These are phyloP conservation scores for Tryphoninae sp. DNA, from an alignment of 2,888 invertebrate genomes.

Conservation along the genomic window DNA sequence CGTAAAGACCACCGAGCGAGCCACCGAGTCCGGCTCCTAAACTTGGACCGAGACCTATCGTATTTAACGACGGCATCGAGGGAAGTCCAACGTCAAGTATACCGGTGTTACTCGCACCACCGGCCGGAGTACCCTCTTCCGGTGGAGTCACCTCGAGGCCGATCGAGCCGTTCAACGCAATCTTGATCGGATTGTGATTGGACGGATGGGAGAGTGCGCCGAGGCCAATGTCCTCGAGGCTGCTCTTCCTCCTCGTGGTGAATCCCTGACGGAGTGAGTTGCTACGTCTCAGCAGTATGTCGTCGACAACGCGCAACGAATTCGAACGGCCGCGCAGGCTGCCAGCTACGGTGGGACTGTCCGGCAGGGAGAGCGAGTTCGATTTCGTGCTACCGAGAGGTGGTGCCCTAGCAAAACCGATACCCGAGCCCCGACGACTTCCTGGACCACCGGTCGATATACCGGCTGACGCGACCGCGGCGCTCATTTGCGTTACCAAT, in stretches of 20 bases:
- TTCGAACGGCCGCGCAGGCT: slow-evolving; percentile 92
- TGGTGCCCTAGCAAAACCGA: slow-evolving; percentile 88
- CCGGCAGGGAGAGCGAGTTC: slow-evolving; percentile 93
- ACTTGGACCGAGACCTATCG: slow-evolving; percentile 65
- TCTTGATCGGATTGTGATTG: slow-evolving; percentile 91
- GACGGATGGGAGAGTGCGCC: slow-evolving; percentile 85
- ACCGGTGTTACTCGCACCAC: slow-evolving; percentile 83
- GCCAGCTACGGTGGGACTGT: slow-evolving; percentile 92
- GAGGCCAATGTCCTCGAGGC: slow-evolving; percentile 92
- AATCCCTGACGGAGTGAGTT: slow-evolving; percentile 93
- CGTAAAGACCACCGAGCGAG: slow-evolving; percentile 82
- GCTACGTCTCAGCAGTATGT: slow-evolving; percentile 90
- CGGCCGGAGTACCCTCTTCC: slow-evolving; percentile 83
- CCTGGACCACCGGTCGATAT: slow-evolving; percentile 79
- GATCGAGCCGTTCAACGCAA: slow-evolving; percentile 92
- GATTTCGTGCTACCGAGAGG: slow-evolving; percentile 92
- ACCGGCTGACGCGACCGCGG: slow-evolving; percentile 82
- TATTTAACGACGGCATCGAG: slow-evolving; percentile 73
- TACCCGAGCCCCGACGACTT: slow-evolving; percentile 87
- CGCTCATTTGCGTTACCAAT: slow-evolving; percentile 85
- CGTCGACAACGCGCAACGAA: slow-evolving; percentile 93
- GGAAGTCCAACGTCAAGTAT: slow-evolving; percentile 82
- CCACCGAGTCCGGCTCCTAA: slow-evolving; percentile 76
- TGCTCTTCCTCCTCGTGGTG: slow-evolving; percentile 89
- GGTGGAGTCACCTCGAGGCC: slow-evolving; percentile 88